A percentile compares a stretch with the other conserved stretches of the same genome.
Evolutionary conservation across 2,113 vertebrate genomes (phyloP).

Genomic region (Myotis davidii): DNA sequence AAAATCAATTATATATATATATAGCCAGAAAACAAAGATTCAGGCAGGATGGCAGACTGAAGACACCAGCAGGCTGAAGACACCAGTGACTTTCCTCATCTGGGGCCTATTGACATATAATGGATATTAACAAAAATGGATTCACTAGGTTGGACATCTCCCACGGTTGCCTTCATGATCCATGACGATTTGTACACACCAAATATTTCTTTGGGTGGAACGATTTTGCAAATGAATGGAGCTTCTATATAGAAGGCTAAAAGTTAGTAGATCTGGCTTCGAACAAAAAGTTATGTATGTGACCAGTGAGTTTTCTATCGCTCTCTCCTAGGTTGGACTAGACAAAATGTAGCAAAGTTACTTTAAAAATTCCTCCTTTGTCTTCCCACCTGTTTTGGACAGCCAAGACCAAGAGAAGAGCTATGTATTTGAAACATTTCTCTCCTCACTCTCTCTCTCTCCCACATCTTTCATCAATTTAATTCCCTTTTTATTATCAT

Average conservation of each 20-base stretch:
- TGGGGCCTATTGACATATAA: neutral
- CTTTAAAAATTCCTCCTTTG: conserved; percentile 34
- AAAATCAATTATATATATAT: too few relatives aligned
- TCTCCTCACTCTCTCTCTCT: neutral
- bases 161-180: neutral
- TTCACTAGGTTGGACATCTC: neutral
- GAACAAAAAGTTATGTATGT: neutral
- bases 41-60: neutral
- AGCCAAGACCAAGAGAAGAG: neutral
- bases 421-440: conserved; percentile 54
- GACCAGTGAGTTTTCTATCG: neutral
- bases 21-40: neutral
- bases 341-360: neutral
- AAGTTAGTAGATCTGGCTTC: neutral
- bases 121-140: neutral
- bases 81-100: neutral
- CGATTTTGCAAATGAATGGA: neutral
- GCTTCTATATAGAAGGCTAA: neutral
- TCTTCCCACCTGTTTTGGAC: neutral
- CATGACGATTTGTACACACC: neutral
- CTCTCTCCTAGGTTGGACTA: neutral
- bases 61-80: neutral
- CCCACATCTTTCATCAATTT: conserved; percentile 68
- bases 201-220: neutral
- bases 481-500: conserved; percentile 80